Evolutionary conservation across 2,888 invertebrate species (phyloP), one percentile per base, ranked within the genome.

Genomic region (Macrophya alboannulata): DNA sequence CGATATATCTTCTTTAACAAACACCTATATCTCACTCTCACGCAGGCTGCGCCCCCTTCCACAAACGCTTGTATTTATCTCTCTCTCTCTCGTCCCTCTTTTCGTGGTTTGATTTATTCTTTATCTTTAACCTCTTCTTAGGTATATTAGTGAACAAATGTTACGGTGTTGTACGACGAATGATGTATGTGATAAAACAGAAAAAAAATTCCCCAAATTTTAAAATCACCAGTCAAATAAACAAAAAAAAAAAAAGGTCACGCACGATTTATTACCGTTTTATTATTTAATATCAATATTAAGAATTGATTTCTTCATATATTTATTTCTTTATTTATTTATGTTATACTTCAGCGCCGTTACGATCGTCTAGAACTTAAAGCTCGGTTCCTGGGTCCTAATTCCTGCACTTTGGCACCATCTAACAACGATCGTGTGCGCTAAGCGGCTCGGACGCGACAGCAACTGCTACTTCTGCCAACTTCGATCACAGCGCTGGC

Each of bases 401-500:
- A 84, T 81, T 84, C 84, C 62, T 86, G 81, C 88, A 86, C 85
- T 82, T 86, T 86, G 84, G 74, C 84, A 79, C 76, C 85, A 84
- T 85, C 84, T 71, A 83, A 83, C 71, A 59, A 82, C 81, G 86
- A 84, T 85, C 87, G 87, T 88, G 87, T 82, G 87, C 88, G 88
- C 86, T 85, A 82, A 81, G 86, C 87, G 89, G 88, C 89, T 90
- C 87, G 88, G 86, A 88, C 86, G 86, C 87, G 88, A 89, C 88
- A 87, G 87, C 87, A 84, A 85, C 85, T 84, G 87, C 86, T 87
- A 85, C 85, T 86, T 86, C 85, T 85, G 77, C 84, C 85, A 86
- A 87, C 91, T 91, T 90, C 92, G 90, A 90, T 89, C 90, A 91
- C 92, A 91, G 90, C 90, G 91, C 91, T 91, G 92, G 90, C 91